Conservation (phyloP, 1,140 invertebrate genomes). For the Arctopsyche grandis region DNA sequence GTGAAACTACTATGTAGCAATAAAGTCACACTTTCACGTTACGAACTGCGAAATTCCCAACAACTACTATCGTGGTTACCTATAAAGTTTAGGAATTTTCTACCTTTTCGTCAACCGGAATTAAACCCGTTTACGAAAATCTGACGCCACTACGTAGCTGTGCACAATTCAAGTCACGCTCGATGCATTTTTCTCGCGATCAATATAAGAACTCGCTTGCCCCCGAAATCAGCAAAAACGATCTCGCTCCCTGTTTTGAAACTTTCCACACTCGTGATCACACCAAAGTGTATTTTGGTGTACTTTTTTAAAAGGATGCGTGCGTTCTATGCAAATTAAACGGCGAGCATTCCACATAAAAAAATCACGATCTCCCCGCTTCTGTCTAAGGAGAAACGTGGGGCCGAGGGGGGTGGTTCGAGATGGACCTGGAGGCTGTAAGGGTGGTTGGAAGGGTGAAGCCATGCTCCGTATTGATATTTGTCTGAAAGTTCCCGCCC, state of each 20-base stretch:
- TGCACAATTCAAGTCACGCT: neutral
- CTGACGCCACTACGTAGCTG: neutral
- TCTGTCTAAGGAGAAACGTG: neutral
- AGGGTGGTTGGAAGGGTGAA: neutral
- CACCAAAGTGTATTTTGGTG: no score
- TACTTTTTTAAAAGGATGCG: no score
- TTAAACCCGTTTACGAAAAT: neutral
- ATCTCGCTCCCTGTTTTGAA: neutral
- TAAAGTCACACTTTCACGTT: neutral
- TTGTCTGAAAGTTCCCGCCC: constrained; percentile 27
- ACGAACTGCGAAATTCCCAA: neutral
- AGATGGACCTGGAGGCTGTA: neutral
- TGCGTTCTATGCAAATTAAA: no score
- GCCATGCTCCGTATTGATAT: constrained; percentile 35
- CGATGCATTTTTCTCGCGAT: constrained; percentile 18
- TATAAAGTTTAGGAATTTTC: no score
- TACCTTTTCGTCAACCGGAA: neutral
- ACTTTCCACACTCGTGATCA: no score
- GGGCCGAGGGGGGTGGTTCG: neutral
- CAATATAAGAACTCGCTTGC: neutral
- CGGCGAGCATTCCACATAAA: no score
- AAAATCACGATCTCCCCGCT: neutral
- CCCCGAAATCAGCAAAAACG: neutral
- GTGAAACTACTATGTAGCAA: neutral
- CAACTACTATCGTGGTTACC: neutral